Conservation (phyloP, 2,797 vertebrate species). For the Anabas testudineus region DNA sequence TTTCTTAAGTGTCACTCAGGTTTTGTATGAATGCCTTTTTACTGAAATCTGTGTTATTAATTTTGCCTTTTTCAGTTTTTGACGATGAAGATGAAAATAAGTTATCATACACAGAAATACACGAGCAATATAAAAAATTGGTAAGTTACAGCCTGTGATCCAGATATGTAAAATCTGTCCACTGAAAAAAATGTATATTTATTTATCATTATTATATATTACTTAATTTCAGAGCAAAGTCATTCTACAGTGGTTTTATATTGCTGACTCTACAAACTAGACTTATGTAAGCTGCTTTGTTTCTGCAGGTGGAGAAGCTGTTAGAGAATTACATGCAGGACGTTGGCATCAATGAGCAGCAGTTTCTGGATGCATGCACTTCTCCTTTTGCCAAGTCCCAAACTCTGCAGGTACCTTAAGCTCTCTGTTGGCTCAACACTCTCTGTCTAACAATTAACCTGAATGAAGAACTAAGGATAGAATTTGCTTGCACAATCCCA, state of each 20-base stretch:
- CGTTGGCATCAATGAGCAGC: conserved; percentile 96
- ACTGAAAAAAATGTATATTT: not conserved
- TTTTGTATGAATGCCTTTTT: not conserved
- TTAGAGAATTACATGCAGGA: conserved; percentile 95
- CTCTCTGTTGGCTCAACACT: conserved; percentile 24
- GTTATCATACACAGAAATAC: conserved; percentile 96
- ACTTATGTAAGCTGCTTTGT: conserved; percentile 54
- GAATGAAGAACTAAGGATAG: conserved; percentile 32
- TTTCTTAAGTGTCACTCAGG: not conserved
- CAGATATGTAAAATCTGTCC: not conserved
- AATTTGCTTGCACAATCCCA: conserved; percentile 53
- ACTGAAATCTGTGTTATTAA: not conserved
- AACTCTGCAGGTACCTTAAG: conserved; percentile 89
- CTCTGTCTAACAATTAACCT: conserved; percentile 47
- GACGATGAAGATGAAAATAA: conserved; percentile 99
- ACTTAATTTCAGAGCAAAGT: not conserved
- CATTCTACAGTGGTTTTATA: conserved; percentile 10
- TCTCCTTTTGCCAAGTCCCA: conserved; percentile 93
- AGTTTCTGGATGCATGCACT: conserved; percentile 93
- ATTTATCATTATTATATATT: not conserved
- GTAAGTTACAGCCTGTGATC: conserved; percentile 60
- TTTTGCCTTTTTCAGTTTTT: conserved; percentile 86
- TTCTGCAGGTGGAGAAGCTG: conserved; percentile 92
- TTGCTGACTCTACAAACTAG: conserved; percentile 44
- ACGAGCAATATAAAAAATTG: conserved; percentile 95